A percentile compares a stretch with the other conserved stretches of the same genome.
These are phyloP conservation scores for Epinotia brunnichana DNA, from an alignment of 2,888 invertebrate species.

Conservation along the genomic window DNA sequence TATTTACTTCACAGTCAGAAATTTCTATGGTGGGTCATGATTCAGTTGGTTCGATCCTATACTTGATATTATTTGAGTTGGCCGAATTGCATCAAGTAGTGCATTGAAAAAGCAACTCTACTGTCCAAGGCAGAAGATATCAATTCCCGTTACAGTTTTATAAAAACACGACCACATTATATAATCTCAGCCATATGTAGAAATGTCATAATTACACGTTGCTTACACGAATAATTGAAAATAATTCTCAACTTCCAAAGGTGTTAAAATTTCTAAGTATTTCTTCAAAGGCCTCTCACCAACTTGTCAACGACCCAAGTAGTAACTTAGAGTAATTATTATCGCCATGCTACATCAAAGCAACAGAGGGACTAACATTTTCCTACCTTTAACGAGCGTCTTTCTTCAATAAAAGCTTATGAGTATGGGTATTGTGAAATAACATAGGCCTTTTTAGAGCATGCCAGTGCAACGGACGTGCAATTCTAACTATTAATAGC, in stretches of 20 bases:
- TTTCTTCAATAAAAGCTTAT: constrained; percentile 21
- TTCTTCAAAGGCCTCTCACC: constrained; percentile 33
- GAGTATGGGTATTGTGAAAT: background rate
- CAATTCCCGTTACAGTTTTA: no score
- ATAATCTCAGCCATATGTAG: background rate
- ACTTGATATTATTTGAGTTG: no score
- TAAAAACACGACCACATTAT: no score
- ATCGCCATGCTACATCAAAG: constrained; percentile 31
- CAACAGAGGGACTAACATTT: constrained; percentile 30
- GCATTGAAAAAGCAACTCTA: no score
- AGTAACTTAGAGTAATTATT: constrained; percentile 30
- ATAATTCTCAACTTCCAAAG: background rate
- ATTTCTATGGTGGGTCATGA: no score
- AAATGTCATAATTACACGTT: background rate
- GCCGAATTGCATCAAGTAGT: no score
- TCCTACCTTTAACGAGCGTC: constrained; percentile 33
- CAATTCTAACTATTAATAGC: constrained; percentile 32
- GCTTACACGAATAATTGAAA: constrained; percentile 11
- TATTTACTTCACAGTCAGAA: no score
- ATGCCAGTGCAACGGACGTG: constrained; percentile 19
- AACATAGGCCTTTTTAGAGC: constrained; percentile 15
- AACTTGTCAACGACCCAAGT: constrained; percentile 23
- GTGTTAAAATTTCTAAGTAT: constrained; percentile 24
- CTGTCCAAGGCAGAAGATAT: no score
- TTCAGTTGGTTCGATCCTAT: no score